Base-by-base conservation (phyloP, 2,113 vertebrate species). In the Sminthopsis crassicaudata region DNA sequence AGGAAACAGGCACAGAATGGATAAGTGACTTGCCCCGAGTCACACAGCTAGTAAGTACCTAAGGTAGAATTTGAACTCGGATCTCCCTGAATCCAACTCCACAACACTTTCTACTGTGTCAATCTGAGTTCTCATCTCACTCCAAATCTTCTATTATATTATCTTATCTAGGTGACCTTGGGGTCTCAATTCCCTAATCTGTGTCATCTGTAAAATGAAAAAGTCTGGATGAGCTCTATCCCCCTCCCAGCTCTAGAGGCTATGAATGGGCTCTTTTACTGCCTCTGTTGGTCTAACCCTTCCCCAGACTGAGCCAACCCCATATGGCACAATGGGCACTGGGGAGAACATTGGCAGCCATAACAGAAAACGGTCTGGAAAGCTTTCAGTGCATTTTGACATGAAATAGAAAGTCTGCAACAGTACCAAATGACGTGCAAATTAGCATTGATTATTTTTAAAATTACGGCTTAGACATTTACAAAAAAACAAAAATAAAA, bases 401-500 rank as follows among this genome's bases (percentile, higher is more conserved):
- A 9, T 95, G 91, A 97, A 97, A 97, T 52, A 97, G 96, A 96
- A 96, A 97, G 94, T 91, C 89, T 92, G 92, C 94, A 93, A 93
- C 84, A 76, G 95, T 93, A 96, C 92, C 91, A 91, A 95, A 96
- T 96, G 96, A 92, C 91, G 95, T 97, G 97, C 95, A 97, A 97
- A 97, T 96, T 91, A 96, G 97, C 97, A 97, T 97, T 96, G 96
- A 97, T 97, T 97, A 96, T 96, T 93, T 95, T 95, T 97, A 95
- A 94, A 97, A 97, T 97, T 97, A 97, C 94, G 96, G 95, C 93
- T 93, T 94, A 96, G 96, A 93, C 92, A 96, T 96, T 95, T 96
- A 84, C 95, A 97, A 96, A 84, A 84, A 84, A 22, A n/a, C 16
- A 67, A 76, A 76, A 76, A 76, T n/a, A 22, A 54, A 54, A 51